Base-by-base conservation (phyloP, 2,113 vertebrate species). In the Aegithalos caudatus region DNA sequence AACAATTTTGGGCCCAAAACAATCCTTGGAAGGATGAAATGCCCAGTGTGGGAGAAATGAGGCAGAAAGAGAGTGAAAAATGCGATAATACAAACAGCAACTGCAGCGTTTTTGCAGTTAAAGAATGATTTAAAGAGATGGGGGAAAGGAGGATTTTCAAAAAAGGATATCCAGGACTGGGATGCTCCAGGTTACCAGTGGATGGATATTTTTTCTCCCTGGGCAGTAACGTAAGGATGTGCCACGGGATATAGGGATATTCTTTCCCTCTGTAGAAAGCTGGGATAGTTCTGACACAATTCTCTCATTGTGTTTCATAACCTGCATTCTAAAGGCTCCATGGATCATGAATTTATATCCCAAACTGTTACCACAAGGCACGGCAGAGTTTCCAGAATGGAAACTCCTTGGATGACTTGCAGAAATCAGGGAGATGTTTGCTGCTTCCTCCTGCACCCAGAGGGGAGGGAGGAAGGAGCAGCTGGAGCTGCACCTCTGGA, bases 401-500 rank as follows among this genome's bases (percentile, higher is more conserved):
- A 42, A 57, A 24, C 58, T 48, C 42, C 35, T 40, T 18, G 47
- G 40, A 21, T 94, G 73, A n/a, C 65, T 89, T 45, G 76, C 78
- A 87, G 10, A 76, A 74, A 28, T 31, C 20, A 2, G 2, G 6
- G 56, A 40, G 53, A 5, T 2, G 1, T 29, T 44, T 3, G 3
- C 67, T 61, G 3, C 16, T 29, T 14, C 66, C 45, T 78, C 19
- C 11, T 64, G 50, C 14, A 2, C 27, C 31, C 44, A 2, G 48
- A 79, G 57, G 56, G 44, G 57, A 28, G 54, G 21, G 47, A 51
- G 72, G 28, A 60, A 8, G 2, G 18, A 91, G 80, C 57, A 60
- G 74, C 87, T 92, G 84, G 57, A 91, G 73, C 81, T 90, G 91
- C 76, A 2, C 33, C 72, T 88, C 91, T 65, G 86, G 90, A 81